Percentiles rank a stretch among this genome's conserved stretches.
These are phyloP conservation scores for Malurus alboscapulatus DNA, from an alignment of 2,113 vertebrate species.

Conservation along the genomic window DNA sequence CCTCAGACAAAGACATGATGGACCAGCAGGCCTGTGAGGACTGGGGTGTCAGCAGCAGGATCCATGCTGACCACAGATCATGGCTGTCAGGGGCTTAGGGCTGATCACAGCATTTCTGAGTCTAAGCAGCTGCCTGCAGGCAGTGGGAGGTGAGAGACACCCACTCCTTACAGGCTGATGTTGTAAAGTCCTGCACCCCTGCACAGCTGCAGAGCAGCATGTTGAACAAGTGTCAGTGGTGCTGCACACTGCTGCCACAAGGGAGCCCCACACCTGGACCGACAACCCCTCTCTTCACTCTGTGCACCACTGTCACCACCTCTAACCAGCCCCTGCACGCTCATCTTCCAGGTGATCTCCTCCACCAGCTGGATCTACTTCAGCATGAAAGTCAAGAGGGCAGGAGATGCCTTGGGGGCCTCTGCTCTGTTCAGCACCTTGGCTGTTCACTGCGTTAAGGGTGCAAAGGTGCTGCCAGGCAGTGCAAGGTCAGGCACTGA, in stretches of 20 bases:
- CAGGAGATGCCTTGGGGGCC: background rate
- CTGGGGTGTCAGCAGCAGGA: background rate
- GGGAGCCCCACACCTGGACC: background rate
- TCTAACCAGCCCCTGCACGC: background rate
- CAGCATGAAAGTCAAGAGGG: background rate
- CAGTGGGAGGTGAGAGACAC: background rate
- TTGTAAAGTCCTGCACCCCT: rapidly evolving
- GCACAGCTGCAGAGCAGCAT: rapidly evolving
- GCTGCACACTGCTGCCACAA: background rate
- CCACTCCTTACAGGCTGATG: too few species aligned
- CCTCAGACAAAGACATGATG: rapidly evolving
- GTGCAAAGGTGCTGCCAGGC: background rate
- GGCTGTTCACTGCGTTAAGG: rapidly evolving
- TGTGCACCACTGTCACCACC: too few species aligned
- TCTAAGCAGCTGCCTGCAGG: background rate
- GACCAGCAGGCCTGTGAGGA: background rate
- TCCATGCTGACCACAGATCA: background rate
- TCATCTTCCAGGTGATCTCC: background rate
- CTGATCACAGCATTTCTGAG: background rate
- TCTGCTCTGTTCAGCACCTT: rapidly evolving
- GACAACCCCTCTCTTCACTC: background rate
- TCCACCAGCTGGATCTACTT: background rate
- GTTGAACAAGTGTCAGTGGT: background rate
- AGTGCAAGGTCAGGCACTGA: rapidly evolving
- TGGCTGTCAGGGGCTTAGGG: background rate